Conservation (phyloP, 2,888 invertebrate species). For the Pandemis heparana region DNA sequence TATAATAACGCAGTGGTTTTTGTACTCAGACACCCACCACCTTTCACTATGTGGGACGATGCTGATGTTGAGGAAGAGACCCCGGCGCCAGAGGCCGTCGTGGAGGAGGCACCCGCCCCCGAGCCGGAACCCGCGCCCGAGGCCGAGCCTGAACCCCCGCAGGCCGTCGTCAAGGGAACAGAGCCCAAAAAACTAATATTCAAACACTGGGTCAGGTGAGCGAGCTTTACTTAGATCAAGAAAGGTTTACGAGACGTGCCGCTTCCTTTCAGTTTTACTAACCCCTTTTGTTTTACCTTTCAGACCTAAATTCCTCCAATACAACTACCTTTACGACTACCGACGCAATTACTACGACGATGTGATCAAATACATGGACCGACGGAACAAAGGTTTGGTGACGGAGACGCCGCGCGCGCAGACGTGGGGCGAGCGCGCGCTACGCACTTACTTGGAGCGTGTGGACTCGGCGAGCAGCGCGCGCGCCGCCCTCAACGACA, state of each 20-base stretch:
- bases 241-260: background rate
- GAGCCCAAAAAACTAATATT: conserved; percentile 90
- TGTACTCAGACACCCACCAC: conserved; percentile 68
- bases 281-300: conserved; percentile 50
- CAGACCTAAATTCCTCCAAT: conserved; percentile 92
- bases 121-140: conserved; percentile 71
- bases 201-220: conserved; percentile 93
- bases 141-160: conserved; percentile 77
- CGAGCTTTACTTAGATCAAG: background rate
- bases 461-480: conserved; percentile 90
- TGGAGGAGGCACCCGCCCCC: conserved; percentile 56
- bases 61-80: conserved; percentile 82
- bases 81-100: conserved; percentile 61
- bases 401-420: conserved; percentile 92
- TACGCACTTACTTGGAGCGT: conserved; percentile 89
- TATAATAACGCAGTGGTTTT: conserved; percentile 60
- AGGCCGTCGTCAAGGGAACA: conserved; percentile 71
- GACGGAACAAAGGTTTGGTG: conserved; percentile 88
- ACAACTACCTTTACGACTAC: conserved; percentile 93
- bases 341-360: conserved; percentile 95
- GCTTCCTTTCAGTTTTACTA: conserved; percentile 2
- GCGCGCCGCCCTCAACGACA: conserved; percentile 86
- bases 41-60: conserved; percentile 84
- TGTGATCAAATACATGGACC: conserved; percentile 93
- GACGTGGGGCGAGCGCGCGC: conserved; percentile 94